phyloP scores from a whole-genome alignment of 1,140 invertebrate species.

The Zophobas atratus region DNA sequence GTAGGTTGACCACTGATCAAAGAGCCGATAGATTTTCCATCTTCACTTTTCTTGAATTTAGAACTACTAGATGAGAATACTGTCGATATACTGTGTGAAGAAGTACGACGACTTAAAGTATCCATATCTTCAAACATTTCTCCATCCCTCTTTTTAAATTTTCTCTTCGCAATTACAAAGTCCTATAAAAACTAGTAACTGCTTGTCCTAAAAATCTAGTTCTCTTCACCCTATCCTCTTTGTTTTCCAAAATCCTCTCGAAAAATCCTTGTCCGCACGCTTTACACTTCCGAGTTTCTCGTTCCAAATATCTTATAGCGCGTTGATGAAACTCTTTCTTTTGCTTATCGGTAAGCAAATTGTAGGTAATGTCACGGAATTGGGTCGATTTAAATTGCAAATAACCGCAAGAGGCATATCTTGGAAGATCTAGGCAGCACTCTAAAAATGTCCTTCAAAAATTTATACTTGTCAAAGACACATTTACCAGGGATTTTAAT shows the following conservation, averaged over 20 bases:
- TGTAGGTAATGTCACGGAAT: constrained; percentile 75
- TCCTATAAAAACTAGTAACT: no score
- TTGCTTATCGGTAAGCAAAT: constrained; percentile 74
- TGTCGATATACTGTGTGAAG: no score
- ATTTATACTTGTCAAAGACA: background rate
- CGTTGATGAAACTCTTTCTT: constrained; percentile 73
- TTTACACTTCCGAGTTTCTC: constrained; percentile 71
- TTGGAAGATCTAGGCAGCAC: constrained; percentile 70
- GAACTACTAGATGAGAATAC: no score
- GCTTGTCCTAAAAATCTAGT: background rate
- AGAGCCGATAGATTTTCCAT: no score
- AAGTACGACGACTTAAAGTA: no score
- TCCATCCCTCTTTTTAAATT: no score
- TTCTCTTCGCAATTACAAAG: no score
- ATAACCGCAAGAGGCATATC: constrained; percentile 74
- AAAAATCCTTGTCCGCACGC: constrained; percentile 73
- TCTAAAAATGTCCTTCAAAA: constrained; percentile 56
- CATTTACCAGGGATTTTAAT: constrained; percentile 55
- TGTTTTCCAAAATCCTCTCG: constrained; percentile 55
- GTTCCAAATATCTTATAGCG: constrained; percentile 72
- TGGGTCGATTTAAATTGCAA: constrained; percentile 73
- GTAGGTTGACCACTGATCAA: no score
- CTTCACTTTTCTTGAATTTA: no score
- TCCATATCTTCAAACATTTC: no score
- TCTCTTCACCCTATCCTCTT: background rate